Evolutionary conservation across 2,113 vertebrate species (phyloP), one percentile per base, ranked within the genome.

Genomic region (Hemichromis elongatus): DNA sequence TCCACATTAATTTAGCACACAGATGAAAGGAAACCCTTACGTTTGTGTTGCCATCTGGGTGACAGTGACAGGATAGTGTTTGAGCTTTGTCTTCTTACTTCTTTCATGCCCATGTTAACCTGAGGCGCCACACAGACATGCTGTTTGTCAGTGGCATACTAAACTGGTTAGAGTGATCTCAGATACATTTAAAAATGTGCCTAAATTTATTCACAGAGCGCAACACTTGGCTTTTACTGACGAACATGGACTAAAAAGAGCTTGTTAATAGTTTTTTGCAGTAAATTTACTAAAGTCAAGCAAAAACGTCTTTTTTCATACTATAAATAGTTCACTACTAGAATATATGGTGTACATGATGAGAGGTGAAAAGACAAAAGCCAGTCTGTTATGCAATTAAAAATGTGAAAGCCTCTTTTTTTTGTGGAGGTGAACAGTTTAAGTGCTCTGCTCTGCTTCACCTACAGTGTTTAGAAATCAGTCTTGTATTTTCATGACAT

Each of bases 1-100:
- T 66, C 70, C 70, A 21, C 28, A 14, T 13, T 45, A 14, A 33
- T 18, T 87, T 89, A 79, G 53, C 80, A 77, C 19, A 7, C 8
- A 77, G 75, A 75, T 77, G 70, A 82, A 14, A 92, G 63, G 63
- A 84, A 66, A 83, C 40, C 85, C 40, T 78, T 80, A 30, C 50
- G 79, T 87, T 80, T 75, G 35, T 55, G 24, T 78, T 66, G 53
- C 88, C 37, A 53, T 30, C 5, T 33, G 88, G 42, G n/a, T 40
- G 50, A 24, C 30, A 26, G 5, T 21, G 73, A 45, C 54, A n/a
- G 73, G 40, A 3, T 8, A 2, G 30, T 70, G 56, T 24, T 35
- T 1, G 1, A 57, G 83, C 77, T 85, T 88, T 70, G 79, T 77
- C 86, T 1, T 82, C 75, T 33, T 35, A 21, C 35, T 16, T 78